Conservation (phyloP, 1,140 invertebrate species). For the Solenopsis fugax region DNA sequence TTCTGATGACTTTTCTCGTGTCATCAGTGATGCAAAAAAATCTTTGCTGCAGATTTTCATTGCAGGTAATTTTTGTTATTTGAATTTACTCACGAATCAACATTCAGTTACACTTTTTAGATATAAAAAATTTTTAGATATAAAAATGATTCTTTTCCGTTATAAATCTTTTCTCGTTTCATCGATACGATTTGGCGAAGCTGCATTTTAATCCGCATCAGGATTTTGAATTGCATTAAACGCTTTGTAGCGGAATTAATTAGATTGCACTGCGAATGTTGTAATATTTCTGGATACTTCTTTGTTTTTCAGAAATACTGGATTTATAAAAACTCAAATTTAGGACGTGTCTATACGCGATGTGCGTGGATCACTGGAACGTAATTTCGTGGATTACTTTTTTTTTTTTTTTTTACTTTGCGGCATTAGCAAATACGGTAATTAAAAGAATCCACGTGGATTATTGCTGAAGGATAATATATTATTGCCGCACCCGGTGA, state of each 20-base stretch:
- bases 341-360: not conserved
- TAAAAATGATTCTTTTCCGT: not conserved
- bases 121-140: not conserved
- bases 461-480: conserved; percentile 28
- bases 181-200: not conserved
- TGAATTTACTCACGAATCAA: not conserved
- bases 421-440: not conserved
- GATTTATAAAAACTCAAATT: not conserved
- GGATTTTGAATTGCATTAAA: conserved; percentile 17
- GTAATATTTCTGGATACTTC: not conserved
- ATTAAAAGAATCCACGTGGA: conserved; percentile 38
- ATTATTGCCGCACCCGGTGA: conserved; percentile 1
- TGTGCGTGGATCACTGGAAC: not conserved
- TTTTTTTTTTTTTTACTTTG: not conserved
- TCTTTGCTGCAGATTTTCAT: not conserved
- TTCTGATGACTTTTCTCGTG: conserved; percentile 1
- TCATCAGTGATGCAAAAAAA: not conserved
- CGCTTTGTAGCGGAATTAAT: conserved; percentile 25
- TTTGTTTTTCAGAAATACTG: not conserved
- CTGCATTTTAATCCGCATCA: conserved; percentile 7
- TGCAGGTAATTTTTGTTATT: not conserved
- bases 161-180: not conserved
- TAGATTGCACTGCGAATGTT: not conserved
- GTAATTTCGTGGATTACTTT: conserved; percentile 40
- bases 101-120: not conserved